These are phyloP conservation scores for Falco punctatus DNA, from an alignment of 2,113 vertebrate genomes.

Conservation along the genomic window DNA sequence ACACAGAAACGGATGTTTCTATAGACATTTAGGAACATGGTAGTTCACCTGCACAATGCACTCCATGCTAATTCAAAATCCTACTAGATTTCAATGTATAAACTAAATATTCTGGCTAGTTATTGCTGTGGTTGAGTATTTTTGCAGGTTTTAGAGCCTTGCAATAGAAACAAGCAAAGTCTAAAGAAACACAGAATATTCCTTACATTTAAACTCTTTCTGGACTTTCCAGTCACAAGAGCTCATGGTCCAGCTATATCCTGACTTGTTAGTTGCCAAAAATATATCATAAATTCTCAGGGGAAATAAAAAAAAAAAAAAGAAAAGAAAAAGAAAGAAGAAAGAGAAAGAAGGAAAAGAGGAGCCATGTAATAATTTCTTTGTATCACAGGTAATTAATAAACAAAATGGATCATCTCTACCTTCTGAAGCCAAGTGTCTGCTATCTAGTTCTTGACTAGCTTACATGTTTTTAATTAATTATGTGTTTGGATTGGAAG, in stretches of 20 bases:
- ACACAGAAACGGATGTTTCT: neutral
- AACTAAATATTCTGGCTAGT: neutral
- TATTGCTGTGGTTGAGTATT: neutral
- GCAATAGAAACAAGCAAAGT: neutral
- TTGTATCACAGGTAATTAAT: neutral
- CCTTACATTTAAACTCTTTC: neutral
- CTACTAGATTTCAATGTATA: neutral
- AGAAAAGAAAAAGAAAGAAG: neutral
- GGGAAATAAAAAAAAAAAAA: neutral
- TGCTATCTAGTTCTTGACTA: neutral
- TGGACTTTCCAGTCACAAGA: neutral
- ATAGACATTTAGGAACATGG: neutral
- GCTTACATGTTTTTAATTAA: constrained; percentile 28
- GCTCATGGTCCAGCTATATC: neutral
- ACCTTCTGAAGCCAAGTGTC: neutral
- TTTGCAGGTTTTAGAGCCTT: neutral
- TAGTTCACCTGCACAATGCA: neutral
- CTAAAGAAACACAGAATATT: neutral
- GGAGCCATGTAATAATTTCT: neutral
- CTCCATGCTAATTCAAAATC: neutral
- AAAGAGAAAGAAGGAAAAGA: neutral
- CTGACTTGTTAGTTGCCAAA: neutral
- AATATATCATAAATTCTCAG: neutral
- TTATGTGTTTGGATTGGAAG: constrained; percentile 31
- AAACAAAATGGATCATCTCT: neutral